Percentiles rank a stretch among this genome's conserved stretches.
Evolutionary conservation across 2,113 vertebrate species (phyloP).

Genomic region (Cyprinodon variegatus): DNA sequence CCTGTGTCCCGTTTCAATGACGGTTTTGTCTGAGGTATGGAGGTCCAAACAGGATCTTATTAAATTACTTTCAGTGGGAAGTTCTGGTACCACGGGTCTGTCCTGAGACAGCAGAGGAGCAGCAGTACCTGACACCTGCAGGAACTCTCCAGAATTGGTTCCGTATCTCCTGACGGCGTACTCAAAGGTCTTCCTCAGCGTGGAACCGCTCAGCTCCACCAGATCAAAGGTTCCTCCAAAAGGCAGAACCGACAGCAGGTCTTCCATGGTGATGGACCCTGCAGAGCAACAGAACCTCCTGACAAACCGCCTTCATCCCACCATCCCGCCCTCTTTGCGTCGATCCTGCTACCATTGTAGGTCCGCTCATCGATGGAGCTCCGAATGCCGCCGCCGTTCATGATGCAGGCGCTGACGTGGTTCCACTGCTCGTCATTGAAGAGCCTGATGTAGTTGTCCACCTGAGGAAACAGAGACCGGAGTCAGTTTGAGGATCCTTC

Average conservation of each 20-base stretch:
- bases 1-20: too few relatives aligned
- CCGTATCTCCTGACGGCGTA: conserved; percentile 86
- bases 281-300: neutral
- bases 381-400: conserved; percentile 88
- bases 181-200: conserved; percentile 87
- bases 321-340: too few relatives aligned
- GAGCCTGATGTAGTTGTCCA: conserved; percentile 82
- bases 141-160: conserved; percentile 85
- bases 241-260: conserved; percentile 87
- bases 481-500: too few relatives aligned
- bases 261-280: conserved; percentile 91
- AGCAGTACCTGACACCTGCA: conserved; percentile 89
- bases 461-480: conserved; percentile 68
- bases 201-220: conserved; percentile 86
- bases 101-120: too few relatives aligned
- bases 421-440: conserved; percentile 84
- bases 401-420: conserved; percentile 88
- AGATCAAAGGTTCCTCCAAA: conserved; percentile 91
- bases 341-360: conserved; percentile 80
- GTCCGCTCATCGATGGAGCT: conserved; percentile 84
- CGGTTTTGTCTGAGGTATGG: too few relatives aligned
- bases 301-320: neutral
- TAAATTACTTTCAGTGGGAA: too few relatives aligned
- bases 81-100: too few relatives aligned
- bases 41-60: too few relatives aligned